Evolutionary conservation across 1,140 invertebrate species (phyloP).

Genomic region (Drosophila grimshawi): DNA sequence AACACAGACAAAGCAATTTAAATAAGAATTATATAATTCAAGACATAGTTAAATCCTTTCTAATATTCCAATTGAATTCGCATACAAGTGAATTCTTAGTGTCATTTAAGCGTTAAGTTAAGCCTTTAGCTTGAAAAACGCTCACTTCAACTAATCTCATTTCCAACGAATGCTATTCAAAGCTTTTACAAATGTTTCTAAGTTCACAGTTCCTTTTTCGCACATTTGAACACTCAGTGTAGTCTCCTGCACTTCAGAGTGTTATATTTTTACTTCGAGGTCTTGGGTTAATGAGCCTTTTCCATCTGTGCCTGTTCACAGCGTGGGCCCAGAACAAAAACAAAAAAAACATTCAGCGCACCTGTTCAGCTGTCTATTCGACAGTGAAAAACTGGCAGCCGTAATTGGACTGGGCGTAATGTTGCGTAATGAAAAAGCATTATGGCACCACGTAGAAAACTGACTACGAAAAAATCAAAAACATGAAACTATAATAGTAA

Average conservation of each 20-base stretch:
- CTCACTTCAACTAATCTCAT: no score
- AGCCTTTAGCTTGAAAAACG: background rate
- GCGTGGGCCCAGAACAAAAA: constrained; percentile 42
- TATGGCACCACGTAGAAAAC: constrained; percentile 55
- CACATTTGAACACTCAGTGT: background rate
- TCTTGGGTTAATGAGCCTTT: constrained; percentile 13
- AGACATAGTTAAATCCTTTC: constrained; percentile 3
- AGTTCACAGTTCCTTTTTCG: background rate
- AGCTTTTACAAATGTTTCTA: background rate
- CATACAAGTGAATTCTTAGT: no score
- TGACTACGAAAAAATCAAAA: constrained; percentile 38
- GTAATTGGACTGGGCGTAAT: constrained; percentile 75
- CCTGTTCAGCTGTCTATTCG: constrained; percentile 52
- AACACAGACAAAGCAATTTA: constrained; percentile 3
- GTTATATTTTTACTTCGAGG: constrained; percentile 1
- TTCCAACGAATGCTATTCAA: no score
- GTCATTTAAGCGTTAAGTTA: no score
- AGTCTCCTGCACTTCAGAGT: background rate
- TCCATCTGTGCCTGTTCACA: constrained; percentile 40
- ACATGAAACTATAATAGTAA: constrained; percentile 51
- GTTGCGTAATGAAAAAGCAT: constrained; percentile 80
- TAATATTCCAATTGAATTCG: background rate
- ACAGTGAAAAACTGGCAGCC: constrained; percentile 66
- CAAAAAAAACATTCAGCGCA: constrained; percentile 43
- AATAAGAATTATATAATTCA: constrained; percentile 16